Evolutionary conservation across 2,113 vertebrate species (phyloP).

Genomic region (Brachyistius frenatus): DNA sequence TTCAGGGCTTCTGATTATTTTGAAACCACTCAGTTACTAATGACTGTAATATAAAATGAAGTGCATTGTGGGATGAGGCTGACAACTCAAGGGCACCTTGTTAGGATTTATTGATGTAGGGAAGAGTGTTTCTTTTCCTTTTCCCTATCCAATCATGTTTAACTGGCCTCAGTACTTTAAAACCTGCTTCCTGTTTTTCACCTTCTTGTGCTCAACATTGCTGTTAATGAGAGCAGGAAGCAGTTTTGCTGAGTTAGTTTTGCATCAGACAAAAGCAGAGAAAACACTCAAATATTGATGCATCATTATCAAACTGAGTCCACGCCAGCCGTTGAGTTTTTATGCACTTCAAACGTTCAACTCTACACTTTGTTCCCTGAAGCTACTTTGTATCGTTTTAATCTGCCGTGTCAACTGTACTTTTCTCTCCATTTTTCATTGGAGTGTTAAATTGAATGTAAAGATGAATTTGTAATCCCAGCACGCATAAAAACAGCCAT

Average conservation of each 20-base stretch:
- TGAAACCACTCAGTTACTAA: constrained; percentile 12
- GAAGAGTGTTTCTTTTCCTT: neutral
- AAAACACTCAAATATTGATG: neutral
- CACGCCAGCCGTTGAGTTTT: neutral
- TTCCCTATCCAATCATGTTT: neutral
- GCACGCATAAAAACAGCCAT: constrained; percentile 11
- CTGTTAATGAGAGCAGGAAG: neutral
- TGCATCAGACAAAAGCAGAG: neutral
- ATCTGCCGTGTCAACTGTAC: neutral
- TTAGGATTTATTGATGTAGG: neutral
- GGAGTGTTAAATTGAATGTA: constrained; percentile 5
- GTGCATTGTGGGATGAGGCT: neutral
- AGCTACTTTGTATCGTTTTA: constrained; percentile 16
- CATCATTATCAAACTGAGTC: neutral
- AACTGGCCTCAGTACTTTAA: neutral
- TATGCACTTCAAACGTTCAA: neutral
- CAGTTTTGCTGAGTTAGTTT: neutral
- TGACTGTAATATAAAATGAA: neutral
- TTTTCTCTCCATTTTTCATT: neutral
- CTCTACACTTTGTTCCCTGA: neutral
- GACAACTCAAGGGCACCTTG: constrained; percentile 18
- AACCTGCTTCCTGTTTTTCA: neutral
- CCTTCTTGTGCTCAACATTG: neutral
- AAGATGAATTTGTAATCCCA: constrained; percentile 6
- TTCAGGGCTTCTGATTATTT: constrained; percentile 6